Base-by-base conservation (phyloP, 2,797 vertebrate species). In the Spizella passerina region DNA sequence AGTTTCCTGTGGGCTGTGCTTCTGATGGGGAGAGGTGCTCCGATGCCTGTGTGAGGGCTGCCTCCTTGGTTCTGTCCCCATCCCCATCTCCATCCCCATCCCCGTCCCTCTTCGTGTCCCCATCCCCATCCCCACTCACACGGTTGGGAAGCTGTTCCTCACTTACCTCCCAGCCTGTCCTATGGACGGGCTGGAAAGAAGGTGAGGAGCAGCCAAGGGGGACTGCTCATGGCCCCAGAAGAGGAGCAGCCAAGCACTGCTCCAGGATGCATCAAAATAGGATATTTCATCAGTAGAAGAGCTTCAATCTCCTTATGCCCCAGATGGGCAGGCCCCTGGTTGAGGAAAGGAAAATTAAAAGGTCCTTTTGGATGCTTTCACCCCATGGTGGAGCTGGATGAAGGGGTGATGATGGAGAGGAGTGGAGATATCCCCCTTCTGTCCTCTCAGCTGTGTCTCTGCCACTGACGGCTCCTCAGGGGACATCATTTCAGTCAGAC, bases 191-290 rank as follows among this genome's bases (percentile, higher is more conserved):
- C 16, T 26, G 49, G 30, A 72, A 57, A 32, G 29, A 49, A 60
- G 30, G 10, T 0, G 10, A 66, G 23, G 14, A 88, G 63, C 23
- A 36, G 38, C n/a, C 6, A 5, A 36, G 11, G 9, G 17, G 14
- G 11, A 6, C 5, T 0, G 0, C 14, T 70, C 1, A 0, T 10
- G 43, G 49, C 10, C 39, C 15, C 41, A 38, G 44, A 30, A 77
- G 29, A 79, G 57, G 4, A 71, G 8, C 38, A 59, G 56, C 44
- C 2, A 2, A 68, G 55, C 7, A 7, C 24, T 38, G 34, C 44
- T 34, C 38, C 34, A 63, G 19, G 10, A 43, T 56, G n/a, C 11
- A 47, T 14, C 24, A 44, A 69, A 76, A 5, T 4, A 23, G 46
- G 13, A 3, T 26, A 41, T 61, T 76, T 53, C 11, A 65, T 3